Evolutionary conservation across 2,888 invertebrate genomes (phyloP).

Genomic region (Pterostichus madidus): DNA sequence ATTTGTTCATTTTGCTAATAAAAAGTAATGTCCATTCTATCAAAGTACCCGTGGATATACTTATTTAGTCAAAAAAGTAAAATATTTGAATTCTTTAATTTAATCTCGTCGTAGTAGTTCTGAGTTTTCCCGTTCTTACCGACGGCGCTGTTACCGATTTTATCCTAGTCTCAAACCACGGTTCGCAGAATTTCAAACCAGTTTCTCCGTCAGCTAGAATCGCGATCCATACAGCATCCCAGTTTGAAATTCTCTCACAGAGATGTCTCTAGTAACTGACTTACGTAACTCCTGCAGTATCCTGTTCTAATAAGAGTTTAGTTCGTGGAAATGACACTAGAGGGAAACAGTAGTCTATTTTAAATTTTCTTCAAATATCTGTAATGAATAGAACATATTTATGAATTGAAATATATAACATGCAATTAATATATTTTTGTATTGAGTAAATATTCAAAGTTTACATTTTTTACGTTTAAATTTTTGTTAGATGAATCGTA

Average conservation of each 20-base stretch:
- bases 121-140: background rate
- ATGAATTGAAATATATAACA: too few species aligned
- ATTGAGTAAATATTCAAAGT: too few species aligned
- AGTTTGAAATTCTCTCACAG: background rate
- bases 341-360: background rate
- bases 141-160: background rate
- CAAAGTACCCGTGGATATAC: too few species aligned
- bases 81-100: background rate
- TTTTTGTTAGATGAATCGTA: too few species aligned
- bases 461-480: too few species aligned
- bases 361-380: too few species aligned
- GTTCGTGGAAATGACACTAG: background rate
- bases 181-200: slow-evolving; percentile 21
- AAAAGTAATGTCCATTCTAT: too few species aligned
- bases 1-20: too few species aligned
- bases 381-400: too few species aligned
- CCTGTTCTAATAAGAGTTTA: slow-evolving; percentile 13
- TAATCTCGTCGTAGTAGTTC: background rate
- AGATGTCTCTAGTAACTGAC: slow-evolving; percentile 21
- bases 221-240: slow-evolving; percentile 53
- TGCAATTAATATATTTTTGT: too few species aligned
- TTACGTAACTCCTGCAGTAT: background rate
- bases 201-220: slow-evolving; percentile 10
- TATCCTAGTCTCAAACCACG: slow-evolving; percentile 24
- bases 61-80: too few species aligned